Base-by-base conservation (phyloP, 2,888 invertebrate species). In the Papilio protenor region DNA sequence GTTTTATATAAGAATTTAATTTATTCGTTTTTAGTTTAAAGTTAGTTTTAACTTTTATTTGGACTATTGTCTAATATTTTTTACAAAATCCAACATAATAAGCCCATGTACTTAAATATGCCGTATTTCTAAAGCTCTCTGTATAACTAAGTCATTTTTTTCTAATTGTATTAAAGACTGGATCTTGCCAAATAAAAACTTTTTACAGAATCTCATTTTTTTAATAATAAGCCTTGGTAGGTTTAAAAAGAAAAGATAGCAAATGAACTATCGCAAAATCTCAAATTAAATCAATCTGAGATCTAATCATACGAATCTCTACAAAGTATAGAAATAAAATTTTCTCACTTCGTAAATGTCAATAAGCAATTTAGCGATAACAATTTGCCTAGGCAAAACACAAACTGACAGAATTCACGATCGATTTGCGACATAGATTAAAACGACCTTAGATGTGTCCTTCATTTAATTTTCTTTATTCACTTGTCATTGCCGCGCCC, bases 121-220 rank as follows among this genome's bases (percentile, higher is more conserved):
- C 55, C 71, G 23, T 16, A 21, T 14, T 49, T 75, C 52, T 27
- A 18, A 71, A 23, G 72, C 71, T 74, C 73, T 73, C 74, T 79
- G 52, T 70, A 52, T 45, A 79, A 73, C 77, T 81, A 77, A 76
- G 71, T 73, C 57, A 76, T 78, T 74, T 61, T 76, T 72, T 64
- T 55, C 72, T 78, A 70, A 70, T 74, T 70, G n/a, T 74, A 77
- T 66, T n/a, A 23, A 74, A 75, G 23, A 45, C 71, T 78, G 66
- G 49, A 77, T 77, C 79, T 81, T 82, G 81, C 80, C 80, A 73
- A 81, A 81, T 82, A 80, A 82, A 81, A 14, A 76, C 55, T 77
- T 71, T 69, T 72, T 69, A 12, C 23, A 18, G 18, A 40, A 45
- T 47, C 47, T 1, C 18, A 21, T 59, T 18, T 70, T 77, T 70